phyloP scores from a whole-genome alignment of 2,888 invertebrate genomes.

The Scelioninae gen. 1 region DNA sequence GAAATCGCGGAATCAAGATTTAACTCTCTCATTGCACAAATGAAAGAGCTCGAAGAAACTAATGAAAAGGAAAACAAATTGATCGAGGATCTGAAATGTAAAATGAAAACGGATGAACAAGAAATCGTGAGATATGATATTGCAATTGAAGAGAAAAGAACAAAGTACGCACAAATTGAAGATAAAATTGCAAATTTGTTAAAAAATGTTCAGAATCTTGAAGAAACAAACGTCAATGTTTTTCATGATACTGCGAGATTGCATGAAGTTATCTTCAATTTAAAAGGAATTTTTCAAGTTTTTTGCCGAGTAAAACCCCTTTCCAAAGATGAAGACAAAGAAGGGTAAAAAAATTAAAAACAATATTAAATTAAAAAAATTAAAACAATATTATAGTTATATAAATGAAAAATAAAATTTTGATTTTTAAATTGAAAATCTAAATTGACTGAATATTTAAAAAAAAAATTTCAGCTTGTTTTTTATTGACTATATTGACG shows the following conservation, averaged over 20 bases:
- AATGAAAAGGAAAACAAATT: background rate
- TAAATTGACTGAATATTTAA: too few species aligned
- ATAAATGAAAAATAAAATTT: background rate
- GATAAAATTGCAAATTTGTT: background rate
- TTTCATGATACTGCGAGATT: background rate
- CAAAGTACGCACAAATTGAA: background rate
- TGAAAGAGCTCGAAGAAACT: background rate
- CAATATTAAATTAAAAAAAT: too few species aligned
- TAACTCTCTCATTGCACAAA: background rate
- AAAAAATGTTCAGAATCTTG: background rate
- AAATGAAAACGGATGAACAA: background rate
- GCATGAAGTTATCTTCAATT: constrained; percentile 4
- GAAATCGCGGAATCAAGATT: too few species aligned
- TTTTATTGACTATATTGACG: constrained; percentile 19
- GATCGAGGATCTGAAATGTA: background rate
- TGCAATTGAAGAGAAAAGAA: background rate
- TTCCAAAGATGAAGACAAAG: background rate
- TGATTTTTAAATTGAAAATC: too few species aligned
- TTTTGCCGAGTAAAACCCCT: constrained; percentile 14
- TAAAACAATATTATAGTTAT: too few species aligned
- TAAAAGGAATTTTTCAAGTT: constrained; percentile 27
- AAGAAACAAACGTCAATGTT: background rate
- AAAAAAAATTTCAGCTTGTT: constrained; percentile 9
- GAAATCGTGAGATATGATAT: background rate
- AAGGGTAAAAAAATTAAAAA: background rate